Evolutionary conservation across 30 jellyfish, hydroid and myxozoan genomes (phyloP), one percentile per base, ranked within the genome.

Genomic region (Aurelia aurita complex sp. Pacific): DNA sequence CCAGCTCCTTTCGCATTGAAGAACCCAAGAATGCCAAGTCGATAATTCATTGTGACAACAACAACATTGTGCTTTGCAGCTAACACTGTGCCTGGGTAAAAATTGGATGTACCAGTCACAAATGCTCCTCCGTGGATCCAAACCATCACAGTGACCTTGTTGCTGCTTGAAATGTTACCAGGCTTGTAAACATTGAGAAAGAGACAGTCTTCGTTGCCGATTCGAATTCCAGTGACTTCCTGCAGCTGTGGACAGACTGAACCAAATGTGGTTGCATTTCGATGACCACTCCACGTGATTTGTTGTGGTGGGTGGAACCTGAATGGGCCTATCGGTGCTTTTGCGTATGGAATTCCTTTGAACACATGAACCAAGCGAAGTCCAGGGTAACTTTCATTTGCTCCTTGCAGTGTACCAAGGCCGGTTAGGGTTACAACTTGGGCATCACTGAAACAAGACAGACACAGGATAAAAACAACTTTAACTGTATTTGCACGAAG

Each of bases 81-180:
- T 38, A 73, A 32, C 9, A 55, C 61, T 33, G 60, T 67, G 33
- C 79, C 84, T 53, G 38, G 32, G 83, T 82, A 69, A 14, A 2
- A 10, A 19, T 34, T 15, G 59, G 64, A 71, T 13, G 83, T 14
- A 2, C 91, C 91, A 5, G 3, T 9, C 2, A 43, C 54, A 13
- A 16, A 82, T 32, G 67, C 73, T 57, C 91, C 91, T 33, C 91
- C 91, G 33, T 82, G 91, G n/a, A 82, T 69, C 85, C 83, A 82
- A 36, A 82, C 73, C 91, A 46, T 46, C 57, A 46, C 57, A 46
- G 57, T 9, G 12, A 46, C 80, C 17, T 67, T 19, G n/a, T 43
- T 52, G 13, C 67, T 67, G 46, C 73, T 69, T 23, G 81, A 34
- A 5, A 43, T 8, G 32, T 65, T 64, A 17, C 61, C 54, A 18